Conservation (phyloP, 2,797 vertebrate genomes). For the Typhlichthys eigenmanni region DNA sequence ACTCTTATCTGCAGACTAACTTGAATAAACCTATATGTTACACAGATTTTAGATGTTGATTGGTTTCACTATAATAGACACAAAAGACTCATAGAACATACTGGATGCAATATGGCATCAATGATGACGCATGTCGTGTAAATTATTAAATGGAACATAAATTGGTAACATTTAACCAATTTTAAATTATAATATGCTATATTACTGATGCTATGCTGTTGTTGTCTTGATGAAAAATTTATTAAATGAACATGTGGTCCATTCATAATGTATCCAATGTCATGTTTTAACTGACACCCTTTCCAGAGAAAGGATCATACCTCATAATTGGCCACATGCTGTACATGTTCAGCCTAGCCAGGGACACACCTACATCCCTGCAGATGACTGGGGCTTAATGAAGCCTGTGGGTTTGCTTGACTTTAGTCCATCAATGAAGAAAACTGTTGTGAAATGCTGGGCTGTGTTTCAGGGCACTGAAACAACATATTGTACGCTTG, state of each 20-base stretch:
- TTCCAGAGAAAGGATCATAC: neutral
- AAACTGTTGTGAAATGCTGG: too few relatives aligned
- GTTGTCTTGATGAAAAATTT: neutral
- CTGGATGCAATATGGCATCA: neutral
- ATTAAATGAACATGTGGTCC: neutral
- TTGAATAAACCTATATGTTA: constrained; percentile 25
- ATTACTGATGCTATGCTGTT: neutral
- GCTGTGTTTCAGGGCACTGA: too few relatives aligned
- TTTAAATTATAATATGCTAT: too few relatives aligned
- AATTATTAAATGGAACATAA: too few relatives aligned
- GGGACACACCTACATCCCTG: neutral
- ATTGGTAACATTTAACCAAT: too few relatives aligned
- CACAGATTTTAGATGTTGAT: neutral
- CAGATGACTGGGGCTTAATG: neutral
- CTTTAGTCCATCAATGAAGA: too few relatives aligned
- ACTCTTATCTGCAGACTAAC: neutral
- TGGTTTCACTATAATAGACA: neutral
- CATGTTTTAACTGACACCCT: neutral
- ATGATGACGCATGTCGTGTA: neutral
- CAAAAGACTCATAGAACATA: neutral
- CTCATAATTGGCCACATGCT: neutral
- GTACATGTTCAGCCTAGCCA: neutral
- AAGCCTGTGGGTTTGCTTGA: neutral
- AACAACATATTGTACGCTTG: too few relatives aligned
- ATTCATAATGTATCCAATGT: neutral